These are phyloP conservation scores for Atlantisia rogersi DNA, from an alignment of 2,113 vertebrate species.

Conservation along the genomic window DNA sequence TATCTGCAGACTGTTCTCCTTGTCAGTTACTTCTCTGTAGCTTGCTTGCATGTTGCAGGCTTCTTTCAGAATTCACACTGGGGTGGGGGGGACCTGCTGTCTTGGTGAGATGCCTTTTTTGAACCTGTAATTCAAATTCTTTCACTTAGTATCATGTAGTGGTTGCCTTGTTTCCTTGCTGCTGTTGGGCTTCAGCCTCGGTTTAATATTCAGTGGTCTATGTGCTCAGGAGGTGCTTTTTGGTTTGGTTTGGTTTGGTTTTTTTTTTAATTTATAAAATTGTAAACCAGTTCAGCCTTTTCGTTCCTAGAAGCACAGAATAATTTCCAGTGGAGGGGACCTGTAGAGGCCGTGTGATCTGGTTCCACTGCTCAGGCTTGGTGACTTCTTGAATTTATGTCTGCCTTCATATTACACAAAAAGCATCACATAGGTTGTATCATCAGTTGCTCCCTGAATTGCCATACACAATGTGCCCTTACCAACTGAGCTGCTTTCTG, in stretches of 20 bases:
- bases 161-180: neutral
- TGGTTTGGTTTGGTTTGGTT: neutral
- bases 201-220: neutral
- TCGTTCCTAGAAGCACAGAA: neutral
- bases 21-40: neutral
- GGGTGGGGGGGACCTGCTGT: neutral
- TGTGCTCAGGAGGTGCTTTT: neutral
- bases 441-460: neutral
- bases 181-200: neutral
- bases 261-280: neutral
- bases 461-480: neutral
- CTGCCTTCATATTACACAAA: neutral
- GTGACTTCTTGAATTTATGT: neutral
- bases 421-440: too few species aligned
- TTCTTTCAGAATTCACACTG: neutral
- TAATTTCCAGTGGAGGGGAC: neutral
- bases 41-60: neutral
- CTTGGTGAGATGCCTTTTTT: neutral
- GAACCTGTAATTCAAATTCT: neutral
- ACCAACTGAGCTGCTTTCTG: neutral
- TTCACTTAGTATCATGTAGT: neutral
- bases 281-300: neutral
- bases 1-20: neutral
- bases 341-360: neutral
- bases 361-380: neutral